These are phyloP conservation scores for Dendronephthya gigantea DNA, from an alignment of 64 coral and sea anemone genomes.

Conservation along the genomic window DNA sequence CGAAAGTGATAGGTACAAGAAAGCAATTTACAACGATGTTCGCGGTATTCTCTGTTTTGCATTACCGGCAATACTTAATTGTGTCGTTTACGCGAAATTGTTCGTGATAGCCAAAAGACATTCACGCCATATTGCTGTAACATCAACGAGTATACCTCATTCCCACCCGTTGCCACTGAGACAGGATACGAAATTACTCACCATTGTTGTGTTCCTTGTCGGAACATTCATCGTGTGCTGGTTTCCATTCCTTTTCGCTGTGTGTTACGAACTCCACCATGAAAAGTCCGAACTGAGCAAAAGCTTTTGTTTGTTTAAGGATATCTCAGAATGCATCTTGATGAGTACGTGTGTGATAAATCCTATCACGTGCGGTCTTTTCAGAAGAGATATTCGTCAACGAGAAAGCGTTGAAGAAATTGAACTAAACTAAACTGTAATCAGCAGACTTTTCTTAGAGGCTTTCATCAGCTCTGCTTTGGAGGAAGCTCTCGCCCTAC, in stretches of 20 bases:
- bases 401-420: background rate
- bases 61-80: no score
- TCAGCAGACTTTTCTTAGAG: no score
- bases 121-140: no score
- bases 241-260: background rate
- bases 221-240: background rate
- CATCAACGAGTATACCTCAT: background rate
- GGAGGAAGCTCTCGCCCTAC: no score
- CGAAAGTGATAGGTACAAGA: no score
- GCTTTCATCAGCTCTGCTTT: no score
- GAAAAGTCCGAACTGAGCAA: background rate
- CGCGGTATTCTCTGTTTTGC: no score
- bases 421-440: background rate
- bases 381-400: background rate
- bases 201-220: background rate
- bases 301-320: background rate
- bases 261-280: background rate
- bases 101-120: no score
- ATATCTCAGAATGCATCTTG: background rate
- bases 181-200: background rate
- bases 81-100: no score
- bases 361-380: background rate
- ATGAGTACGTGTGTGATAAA: background rate
- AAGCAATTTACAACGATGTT: no score
- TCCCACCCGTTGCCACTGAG: background rate